These are phyloP conservation scores for Megaleporinus macrocephalus DNA, from an alignment of 2,113 vertebrate genomes.

Conservation along the genomic window DNA sequence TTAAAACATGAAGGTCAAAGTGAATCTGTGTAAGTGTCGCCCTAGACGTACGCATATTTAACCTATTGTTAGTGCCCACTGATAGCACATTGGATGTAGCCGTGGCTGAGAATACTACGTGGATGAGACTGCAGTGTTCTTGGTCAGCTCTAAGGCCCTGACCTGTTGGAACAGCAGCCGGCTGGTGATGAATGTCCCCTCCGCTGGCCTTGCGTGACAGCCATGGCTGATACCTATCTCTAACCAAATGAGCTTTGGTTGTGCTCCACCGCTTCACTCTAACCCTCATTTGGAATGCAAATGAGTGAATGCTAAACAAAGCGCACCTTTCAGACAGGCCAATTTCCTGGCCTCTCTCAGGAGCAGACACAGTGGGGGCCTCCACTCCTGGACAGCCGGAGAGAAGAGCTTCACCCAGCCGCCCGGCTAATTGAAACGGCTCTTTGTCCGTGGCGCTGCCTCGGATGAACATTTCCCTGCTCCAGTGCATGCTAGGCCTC, in stretches of 20 bases:
- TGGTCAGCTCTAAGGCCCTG: conserved; percentile 15
- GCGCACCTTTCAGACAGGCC: conserved; percentile 71
- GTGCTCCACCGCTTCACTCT: conserved; percentile 66
- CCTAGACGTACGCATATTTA: background rate
- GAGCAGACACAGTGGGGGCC: conserved; percentile 33
- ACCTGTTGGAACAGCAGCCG: conserved; percentile 34
- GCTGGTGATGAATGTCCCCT: conserved; percentile 63
- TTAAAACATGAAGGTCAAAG: background rate
- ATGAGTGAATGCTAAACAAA: conserved; percentile 74
- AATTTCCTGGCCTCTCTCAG: conserved; percentile 61
- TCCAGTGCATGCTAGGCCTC: conserved; percentile 38
- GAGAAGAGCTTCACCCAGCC: conserved; percentile 43
- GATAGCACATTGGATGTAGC: background rate
- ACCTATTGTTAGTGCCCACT: background rate
- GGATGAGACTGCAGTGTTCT: conserved; percentile 21
- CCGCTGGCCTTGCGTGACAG: conserved; percentile 74
- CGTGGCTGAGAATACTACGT: background rate
- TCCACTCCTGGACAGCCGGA: conserved; percentile 35
- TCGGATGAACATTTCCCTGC: conserved; percentile 42
- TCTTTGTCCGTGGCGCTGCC: conserved; percentile 44
- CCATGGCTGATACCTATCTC: conserved; percentile 76
- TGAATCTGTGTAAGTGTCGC: background rate
- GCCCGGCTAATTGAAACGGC: conserved; percentile 46
- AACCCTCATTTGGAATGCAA: conserved; percentile 81
- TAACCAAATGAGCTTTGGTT: conserved; percentile 80